Conservation (phyloP, 2,888 invertebrate species). For the Nebria brevicollis region DNA sequence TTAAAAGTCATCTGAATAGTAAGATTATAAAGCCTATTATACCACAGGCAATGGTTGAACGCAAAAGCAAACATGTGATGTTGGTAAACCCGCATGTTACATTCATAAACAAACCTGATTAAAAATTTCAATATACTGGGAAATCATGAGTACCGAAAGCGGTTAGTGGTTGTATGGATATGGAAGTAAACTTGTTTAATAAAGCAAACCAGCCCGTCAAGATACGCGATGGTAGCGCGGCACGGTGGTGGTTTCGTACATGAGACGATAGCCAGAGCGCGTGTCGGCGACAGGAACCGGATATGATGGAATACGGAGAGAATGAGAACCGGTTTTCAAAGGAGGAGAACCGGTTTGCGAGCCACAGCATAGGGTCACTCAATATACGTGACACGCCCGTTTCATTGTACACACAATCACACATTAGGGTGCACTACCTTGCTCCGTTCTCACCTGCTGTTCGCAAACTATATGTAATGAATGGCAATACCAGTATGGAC, state of each 20-base stretch:
- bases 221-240: not conserved
- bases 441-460: not conserved
- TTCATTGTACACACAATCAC: constrained; percentile 4
- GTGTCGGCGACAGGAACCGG: constrained; percentile 9
- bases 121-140: constrained; percentile 18
- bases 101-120: constrained; percentile 6
- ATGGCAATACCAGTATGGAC: not conserved
- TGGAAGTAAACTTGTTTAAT: constrained; percentile 7
- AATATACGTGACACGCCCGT: constrained; percentile 16
- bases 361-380: constrained; percentile 5
- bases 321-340: not conserved
- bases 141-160: constrained; percentile 7
- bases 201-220: not conserved
- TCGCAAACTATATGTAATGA: not conserved
- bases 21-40: not conserved
- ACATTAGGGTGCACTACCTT: not conserved
- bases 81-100: not conserved
- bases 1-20: not conserved
- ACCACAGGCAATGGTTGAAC: not conserved
- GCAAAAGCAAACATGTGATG: not conserved
- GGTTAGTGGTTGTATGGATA: not conserved
- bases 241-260: not conserved
- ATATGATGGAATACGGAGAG: not conserved
- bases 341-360: not conserved
- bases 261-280: not conserved